Evolutionary conservation across 2,797 vertebrate species (phyloP).

Genomic region (Pseudopleuronectes americanus): DNA sequence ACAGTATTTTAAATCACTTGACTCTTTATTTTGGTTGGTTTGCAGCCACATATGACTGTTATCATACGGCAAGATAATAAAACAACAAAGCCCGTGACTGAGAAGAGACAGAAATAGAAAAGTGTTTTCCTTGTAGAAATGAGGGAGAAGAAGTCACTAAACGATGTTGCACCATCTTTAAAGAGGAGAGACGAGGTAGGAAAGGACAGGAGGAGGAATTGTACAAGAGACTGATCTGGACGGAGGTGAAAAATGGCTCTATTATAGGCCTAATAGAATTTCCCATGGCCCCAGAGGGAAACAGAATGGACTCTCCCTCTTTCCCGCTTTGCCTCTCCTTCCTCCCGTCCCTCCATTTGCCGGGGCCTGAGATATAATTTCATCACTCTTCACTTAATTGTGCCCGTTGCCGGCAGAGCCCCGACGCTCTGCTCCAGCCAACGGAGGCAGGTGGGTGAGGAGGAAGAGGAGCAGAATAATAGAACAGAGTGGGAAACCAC

Average conservation of each 20-base stretch:
- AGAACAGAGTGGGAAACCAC: constrained; percentile 70
- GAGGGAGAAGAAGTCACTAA: background rate
- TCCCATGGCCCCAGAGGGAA: constrained; percentile 67
- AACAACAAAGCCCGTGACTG: background rate
- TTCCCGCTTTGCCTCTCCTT: constrained; percentile 62
- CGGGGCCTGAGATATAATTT: constrained; percentile 75
- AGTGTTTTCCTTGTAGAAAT: background rate
- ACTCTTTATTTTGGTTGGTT: background rate
- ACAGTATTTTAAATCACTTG: background rate
- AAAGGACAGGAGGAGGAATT: constrained; percentile 43
- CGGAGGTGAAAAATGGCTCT: constrained; percentile 77
- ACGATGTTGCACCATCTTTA: constrained; percentile 34
- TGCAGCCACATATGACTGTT: too few species aligned
- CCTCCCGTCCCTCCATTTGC: constrained; percentile 74
- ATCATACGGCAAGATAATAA: background rate
- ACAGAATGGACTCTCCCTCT: constrained; percentile 75
- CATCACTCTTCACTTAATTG: constrained; percentile 81
- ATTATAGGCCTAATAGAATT: constrained; percentile 80
- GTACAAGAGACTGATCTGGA: constrained; percentile 56
- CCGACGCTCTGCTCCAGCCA: constrained; percentile 62
- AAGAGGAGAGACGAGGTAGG: constrained; percentile 39
- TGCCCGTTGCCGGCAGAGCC: constrained; percentile 61
- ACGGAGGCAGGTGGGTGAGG: constrained; percentile 69
- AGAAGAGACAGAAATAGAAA: background rate
- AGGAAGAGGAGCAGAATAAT: constrained; percentile 62